Evolutionary conservation across 2,797 vertebrate species (phyloP).

Genomic region (Dallia pectoralis): DNA sequence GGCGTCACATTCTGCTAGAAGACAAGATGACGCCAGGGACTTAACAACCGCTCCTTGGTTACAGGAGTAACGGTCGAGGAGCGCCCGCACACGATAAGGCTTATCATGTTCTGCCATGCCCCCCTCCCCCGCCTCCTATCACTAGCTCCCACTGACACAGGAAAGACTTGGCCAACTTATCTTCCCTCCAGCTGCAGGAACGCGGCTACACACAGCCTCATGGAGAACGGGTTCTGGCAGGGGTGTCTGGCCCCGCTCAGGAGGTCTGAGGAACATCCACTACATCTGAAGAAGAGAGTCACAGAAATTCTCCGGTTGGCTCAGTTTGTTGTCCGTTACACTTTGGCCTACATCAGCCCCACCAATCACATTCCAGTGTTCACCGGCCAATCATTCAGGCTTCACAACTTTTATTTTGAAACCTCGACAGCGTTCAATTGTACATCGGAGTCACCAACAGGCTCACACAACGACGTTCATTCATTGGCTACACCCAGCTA

Average conservation of each 20-base stretch:
- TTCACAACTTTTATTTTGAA: not conserved
- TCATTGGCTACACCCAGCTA: no score
- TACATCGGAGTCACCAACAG: not conserved
- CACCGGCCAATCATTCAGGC: no score
- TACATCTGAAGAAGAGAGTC: not conserved
- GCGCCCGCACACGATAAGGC: slow-evolving; percentile 2
- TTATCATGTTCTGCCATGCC: slow-evolving; percentile 7
- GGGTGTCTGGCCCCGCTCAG: not conserved
- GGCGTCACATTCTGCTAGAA: not conserved
- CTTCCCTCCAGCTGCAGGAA: not conserved
- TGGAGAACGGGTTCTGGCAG: not conserved
- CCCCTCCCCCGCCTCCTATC: not conserved
- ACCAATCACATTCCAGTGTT: no score
- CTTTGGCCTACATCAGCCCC: no score
- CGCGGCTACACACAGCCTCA: not conserved
- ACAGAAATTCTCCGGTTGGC: not conserved
- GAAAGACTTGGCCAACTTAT: slow-evolving; percentile 8
- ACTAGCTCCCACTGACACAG: not conserved
- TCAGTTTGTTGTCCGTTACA: no score
- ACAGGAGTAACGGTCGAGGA: not conserved
- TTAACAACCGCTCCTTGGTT: not conserved
- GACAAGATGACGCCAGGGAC: not conserved
- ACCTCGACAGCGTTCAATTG: not conserved
- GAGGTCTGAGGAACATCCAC: no score
- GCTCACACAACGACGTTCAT: not conserved